Conservation (phyloP, 2,888 invertebrate genomes). For the Caenorhabditis macrosperma region DNA sequence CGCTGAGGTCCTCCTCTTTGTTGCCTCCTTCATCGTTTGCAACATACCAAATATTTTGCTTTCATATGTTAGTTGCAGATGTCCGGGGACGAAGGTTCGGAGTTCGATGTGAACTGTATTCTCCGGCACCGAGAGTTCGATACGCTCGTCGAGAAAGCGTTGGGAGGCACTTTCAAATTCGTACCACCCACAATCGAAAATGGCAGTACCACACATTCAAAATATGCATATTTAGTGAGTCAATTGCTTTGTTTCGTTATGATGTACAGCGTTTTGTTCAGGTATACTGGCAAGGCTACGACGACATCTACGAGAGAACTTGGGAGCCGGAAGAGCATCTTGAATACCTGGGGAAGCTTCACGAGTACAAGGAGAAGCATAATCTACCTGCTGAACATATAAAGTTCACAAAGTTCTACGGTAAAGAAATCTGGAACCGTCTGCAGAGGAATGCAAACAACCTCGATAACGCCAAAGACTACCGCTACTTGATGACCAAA, state of each 20-base stretch:
- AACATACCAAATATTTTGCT: no score
- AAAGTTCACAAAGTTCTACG: slow-evolving; percentile 10
- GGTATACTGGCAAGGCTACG: slow-evolving; percentile 48
- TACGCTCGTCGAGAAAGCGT: background rate
- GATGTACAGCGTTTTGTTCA: slow-evolving; percentile 1
- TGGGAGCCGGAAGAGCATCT: slow-evolving; percentile 57
- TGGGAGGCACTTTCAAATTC: background rate
- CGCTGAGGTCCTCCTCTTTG: no score
- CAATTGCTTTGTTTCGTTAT: background rate
- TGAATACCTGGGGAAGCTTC: background rate
- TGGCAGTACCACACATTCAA: slow-evolving; percentile 8
- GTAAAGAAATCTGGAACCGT: background rate
- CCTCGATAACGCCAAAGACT: no score
- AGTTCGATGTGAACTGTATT: slow-evolving; percentile 5
- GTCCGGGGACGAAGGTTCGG: background rate
- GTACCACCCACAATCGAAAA: slow-evolving; percentile 3
- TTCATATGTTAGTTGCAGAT: slow-evolving; percentile 14
- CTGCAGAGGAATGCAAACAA: no score
- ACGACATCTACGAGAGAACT: slow-evolving; percentile 12
- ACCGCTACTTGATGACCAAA: background rate
- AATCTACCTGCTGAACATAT: slow-evolving; percentile 1
- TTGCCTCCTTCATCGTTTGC: no score
- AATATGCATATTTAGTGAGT: slow-evolving; percentile 40
- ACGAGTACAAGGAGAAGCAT: slow-evolving; percentile 16
- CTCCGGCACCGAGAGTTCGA: slow-evolving; percentile 2